These are phyloP conservation scores for Heliconius nattereri DNA, from an alignment of 1,140 invertebrate species.

Conservation along the genomic window DNA sequence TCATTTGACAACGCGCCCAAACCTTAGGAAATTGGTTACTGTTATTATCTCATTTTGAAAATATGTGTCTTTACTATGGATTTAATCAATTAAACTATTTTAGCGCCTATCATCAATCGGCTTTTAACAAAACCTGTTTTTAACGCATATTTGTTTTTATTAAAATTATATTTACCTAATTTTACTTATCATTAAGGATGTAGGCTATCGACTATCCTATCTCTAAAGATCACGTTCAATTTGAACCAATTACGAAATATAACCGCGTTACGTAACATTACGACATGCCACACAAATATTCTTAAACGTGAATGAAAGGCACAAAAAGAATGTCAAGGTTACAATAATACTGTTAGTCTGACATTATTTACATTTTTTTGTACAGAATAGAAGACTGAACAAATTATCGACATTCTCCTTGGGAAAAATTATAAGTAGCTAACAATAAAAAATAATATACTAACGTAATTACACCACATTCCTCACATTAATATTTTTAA, in stretches of 20 bases:
- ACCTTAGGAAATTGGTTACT: too few relatives aligned
- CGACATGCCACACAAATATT: not conserved
- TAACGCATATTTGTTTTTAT: too few relatives aligned
- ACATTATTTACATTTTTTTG: slow-evolving; percentile 8
- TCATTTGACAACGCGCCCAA: too few relatives aligned
- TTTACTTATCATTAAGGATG: not conserved
- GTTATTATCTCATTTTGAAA: too few relatives aligned
- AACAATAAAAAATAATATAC: too few relatives aligned
- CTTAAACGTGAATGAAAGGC: not conserved
- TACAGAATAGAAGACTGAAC: not conserved
- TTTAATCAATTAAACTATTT: too few relatives aligned
- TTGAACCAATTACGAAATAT: not conserved
- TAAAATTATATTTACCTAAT: not conserved
- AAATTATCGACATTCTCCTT: not conserved
- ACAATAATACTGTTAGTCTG: not conserved
- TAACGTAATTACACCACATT: too few relatives aligned
- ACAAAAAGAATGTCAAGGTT: slow-evolving; percentile 1
- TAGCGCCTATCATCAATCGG: too few relatives aligned
- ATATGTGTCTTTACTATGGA: too few relatives aligned
- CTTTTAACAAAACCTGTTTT: too few relatives aligned
- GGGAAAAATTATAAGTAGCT: not conserved
- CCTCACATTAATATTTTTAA: too few relatives aligned
- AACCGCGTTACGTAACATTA: not conserved
- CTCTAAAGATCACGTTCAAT: not conserved
- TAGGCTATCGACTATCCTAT: not conserved